Percentiles rank a stretch among this genome's conserved stretches.
phyloP scores from a whole-genome alignment of 2,113 vertebrate genomes.

The Elephantulus edwardii region DNA sequence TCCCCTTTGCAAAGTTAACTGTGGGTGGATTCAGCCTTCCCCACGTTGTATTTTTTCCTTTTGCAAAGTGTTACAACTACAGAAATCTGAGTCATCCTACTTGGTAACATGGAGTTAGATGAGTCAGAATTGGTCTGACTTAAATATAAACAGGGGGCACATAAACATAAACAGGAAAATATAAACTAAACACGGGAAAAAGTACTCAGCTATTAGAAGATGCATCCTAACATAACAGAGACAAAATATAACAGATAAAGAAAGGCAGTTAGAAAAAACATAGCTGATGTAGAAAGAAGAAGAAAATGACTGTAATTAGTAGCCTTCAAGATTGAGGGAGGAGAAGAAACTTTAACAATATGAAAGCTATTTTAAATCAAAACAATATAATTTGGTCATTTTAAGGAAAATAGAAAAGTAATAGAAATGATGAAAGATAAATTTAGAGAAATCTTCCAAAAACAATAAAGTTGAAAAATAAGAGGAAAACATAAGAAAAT shows the following conservation, averaged over 20 bases:
- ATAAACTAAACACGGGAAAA: neutral
- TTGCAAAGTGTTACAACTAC: too few relatives aligned
- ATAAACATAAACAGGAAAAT: too few relatives aligned
- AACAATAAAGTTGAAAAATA: neutral
- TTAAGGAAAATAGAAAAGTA: neutral
- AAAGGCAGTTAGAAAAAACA: neutral
- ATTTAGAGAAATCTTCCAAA: neutral
- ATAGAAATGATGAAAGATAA: neutral
- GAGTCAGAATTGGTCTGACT: too few relatives aligned
- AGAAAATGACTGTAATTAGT: neutral
- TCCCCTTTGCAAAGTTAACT: too few relatives aligned
- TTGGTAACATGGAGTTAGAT: neutral
- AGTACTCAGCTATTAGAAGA: neutral
- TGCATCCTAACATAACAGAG: neutral
- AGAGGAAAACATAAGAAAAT: neutral
- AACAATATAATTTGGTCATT: neutral
- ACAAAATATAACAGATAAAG: neutral
- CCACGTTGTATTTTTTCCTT: too few relatives aligned
- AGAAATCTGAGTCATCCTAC: neutral
- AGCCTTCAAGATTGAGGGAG: neutral
- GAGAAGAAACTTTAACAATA: neutral
- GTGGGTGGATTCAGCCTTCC: too few relatives aligned
- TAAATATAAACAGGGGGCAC: too few relatives aligned
- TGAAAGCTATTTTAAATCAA: slow-evolving; percentile 17
- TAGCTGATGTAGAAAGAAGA: neutral